Percentiles rank a stretch among this genome's conserved stretches.
Conservation (phyloP, 2,888 invertebrate species). For the Synanthedon vespiformis region DNA sequence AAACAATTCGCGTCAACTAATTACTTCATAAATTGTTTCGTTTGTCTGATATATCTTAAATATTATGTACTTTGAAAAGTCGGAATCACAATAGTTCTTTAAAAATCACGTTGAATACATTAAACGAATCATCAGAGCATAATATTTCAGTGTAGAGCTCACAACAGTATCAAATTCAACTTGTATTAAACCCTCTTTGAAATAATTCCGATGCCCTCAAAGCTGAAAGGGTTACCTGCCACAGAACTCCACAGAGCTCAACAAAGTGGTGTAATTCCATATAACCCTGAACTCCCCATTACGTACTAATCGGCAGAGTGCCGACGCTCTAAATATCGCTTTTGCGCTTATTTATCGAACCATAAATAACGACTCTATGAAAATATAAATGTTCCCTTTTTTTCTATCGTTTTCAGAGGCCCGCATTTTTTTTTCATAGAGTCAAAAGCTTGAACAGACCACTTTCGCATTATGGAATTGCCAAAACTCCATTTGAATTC, state of each 20-base stretch:
- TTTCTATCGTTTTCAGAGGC: constrained; percentile 66
- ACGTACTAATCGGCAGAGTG: constrained; percentile 67
- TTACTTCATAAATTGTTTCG: too few relatives aligned
- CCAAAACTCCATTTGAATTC: constrained; percentile 61
- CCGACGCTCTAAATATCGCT: constrained; percentile 63
- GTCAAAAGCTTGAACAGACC: constrained; percentile 71
- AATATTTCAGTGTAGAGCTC: not conserved
- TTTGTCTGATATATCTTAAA: too few relatives aligned
- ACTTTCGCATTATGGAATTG: constrained; percentile 71
- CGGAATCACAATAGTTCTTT: not conserved
- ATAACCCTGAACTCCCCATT: constrained; percentile 29
- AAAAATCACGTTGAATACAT: too few relatives aligned
- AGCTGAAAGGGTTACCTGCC: constrained; percentile 54
- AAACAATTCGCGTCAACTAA: too few relatives aligned
- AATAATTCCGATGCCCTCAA: constrained; percentile 62
- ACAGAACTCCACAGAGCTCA: constrained; percentile 17
- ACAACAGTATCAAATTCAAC: constrained; percentile 27
- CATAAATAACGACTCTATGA: constrained; percentile 69
- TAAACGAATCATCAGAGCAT: not conserved
- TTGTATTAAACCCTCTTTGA: constrained; percentile 32
- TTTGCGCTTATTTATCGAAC: constrained; percentile 62
- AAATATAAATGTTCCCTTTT: constrained; percentile 68
- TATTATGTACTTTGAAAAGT: too few relatives aligned
- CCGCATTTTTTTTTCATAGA: constrained; percentile 64
- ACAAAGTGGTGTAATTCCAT: constrained; percentile 38